Evolutionary conservation across 2,113 vertebrate genomes (phyloP).

Genomic region (Isichthys henryi): DNA sequence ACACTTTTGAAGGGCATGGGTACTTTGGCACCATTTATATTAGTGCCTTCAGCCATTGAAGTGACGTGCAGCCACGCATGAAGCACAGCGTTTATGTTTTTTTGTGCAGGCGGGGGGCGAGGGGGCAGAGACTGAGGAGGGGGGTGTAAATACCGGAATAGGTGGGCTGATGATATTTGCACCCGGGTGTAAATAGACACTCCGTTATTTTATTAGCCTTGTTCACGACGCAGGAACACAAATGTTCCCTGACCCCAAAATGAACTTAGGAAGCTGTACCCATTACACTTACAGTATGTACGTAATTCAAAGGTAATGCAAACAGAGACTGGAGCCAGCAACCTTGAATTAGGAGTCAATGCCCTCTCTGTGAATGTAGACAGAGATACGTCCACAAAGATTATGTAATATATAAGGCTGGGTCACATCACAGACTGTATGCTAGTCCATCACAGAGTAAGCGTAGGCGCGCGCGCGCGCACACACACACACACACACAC

Average conservation of each 20-base stretch:
- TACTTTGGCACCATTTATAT: not conserved
- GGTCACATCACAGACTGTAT: not conserved
- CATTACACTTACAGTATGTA: not conserved
- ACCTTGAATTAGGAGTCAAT: not conserved
- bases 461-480: not conserved
- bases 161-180: not conserved
- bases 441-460: not conserved
- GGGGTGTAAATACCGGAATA: not conserved
- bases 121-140: not conserved
- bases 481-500: not conserved
- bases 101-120: not conserved
- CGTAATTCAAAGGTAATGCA: not conserved
- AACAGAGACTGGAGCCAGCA: not conserved
- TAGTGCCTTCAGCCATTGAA: not conserved
- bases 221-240: not conserved
- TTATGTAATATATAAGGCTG: not conserved
- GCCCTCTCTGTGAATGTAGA: not conserved
- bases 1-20: not conserved
- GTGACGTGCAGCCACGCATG: not conserved
- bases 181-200: not conserved
- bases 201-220: no score
- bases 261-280: not conserved
- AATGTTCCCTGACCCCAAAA: not conserved
- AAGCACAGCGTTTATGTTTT: not conserved
- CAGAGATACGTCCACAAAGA: not conserved